Evolutionary conservation across 2,113 vertebrate species (phyloP), one percentile per base, ranked within the genome.

Genomic region (Hemiscyllium ocellatum): DNA sequence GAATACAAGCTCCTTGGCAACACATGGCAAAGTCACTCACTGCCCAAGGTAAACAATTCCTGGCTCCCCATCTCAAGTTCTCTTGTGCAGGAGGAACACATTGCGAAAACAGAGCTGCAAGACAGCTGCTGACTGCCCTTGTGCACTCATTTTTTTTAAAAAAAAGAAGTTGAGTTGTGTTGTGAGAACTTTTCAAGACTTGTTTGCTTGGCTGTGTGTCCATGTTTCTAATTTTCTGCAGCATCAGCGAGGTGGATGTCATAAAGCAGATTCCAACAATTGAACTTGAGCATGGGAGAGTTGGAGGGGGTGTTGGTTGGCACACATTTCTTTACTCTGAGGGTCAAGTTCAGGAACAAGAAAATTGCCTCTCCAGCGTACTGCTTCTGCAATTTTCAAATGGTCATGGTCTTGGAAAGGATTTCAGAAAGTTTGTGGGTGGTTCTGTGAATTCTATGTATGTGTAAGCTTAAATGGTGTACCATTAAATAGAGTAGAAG

Each of bases 11-110:
- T 26, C 24, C 96, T 96, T 96, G 96, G 96, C 96, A 96, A 95
- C 50, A 70, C 96, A 96, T 29, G 95, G 96, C 1, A 87, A 86
- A 96, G 95, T 0, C 94, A 68, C 72, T 96, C 95, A 87, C 95
- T 83, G 95, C 96, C 90, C 83, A 94, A 96, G 96, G 96, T 96
- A 97, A 97, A 97, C 97, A 97, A 33, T 52, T 0, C 95, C 96
- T 95, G 95, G 37, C 91, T 94, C 91, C n/a, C 42, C 91, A 95
- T 47, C 68, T 95, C 37, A 70, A 50, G 68, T n/a, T 95, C 94
- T 95, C 69, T 42, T 50, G 66, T 69, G 93, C 68, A 47, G 68
- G 66, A 50, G 68, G 68, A 95, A 29, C 24, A 47, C 3, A 33
- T 37, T 66, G 89, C 56, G 52, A 26, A n/a, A 29, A 69, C 65